Base-by-base conservation (phyloP, 2,888 invertebrate species). In the Atethmia centrago region DNA sequence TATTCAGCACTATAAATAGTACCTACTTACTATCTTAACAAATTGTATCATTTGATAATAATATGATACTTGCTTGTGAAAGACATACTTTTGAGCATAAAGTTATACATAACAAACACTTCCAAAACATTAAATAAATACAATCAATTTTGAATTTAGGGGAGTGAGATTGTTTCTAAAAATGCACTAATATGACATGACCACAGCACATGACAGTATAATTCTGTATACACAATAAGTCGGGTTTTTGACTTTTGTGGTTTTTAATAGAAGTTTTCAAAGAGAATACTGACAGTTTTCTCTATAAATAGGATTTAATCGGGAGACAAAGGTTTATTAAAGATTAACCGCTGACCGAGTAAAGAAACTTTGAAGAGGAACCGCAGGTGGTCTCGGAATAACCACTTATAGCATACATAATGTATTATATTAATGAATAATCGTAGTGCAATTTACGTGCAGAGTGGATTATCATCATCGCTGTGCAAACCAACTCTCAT, bases 31-130 rank as follows among this genome's bases (percentile, higher is more conserved):
- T 45, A 31, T 1, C 8, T 58, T 36, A 5, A 19, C 8, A 28
- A 16, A 9, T 14, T 9, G 5, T 58, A 28, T 31, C 1, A 72
- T 67, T 75, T 31, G 3, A 12, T 45, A 47, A 21, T 9, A 47
- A 31, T 55, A 1, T 42, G 31, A n/a, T 77, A 40, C n/a, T 55
- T 65, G n/a, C n/a, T 28, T 53, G 1, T 59, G 70, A 72, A n/a
- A 40, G 59, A 68, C 70, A 71, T 71, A 69, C 12, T 55, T 66
- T 65, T 56, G 49, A 72, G 69, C 31, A 73, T 61, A 66, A 31
- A 53, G 62, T 53, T 5, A 64, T 21, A n/a, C 66, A 63, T 28
- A 83, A 36, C n/a, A 77, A 66, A 55, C 40, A 70, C 62, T 77
- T 69, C 10, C 31, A 45, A 55, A 71, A 67, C 82, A 74, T 78